Base-by-base conservation (phyloP, 2,888 invertebrate genomes). In the Cataglyphis livida region DNA sequence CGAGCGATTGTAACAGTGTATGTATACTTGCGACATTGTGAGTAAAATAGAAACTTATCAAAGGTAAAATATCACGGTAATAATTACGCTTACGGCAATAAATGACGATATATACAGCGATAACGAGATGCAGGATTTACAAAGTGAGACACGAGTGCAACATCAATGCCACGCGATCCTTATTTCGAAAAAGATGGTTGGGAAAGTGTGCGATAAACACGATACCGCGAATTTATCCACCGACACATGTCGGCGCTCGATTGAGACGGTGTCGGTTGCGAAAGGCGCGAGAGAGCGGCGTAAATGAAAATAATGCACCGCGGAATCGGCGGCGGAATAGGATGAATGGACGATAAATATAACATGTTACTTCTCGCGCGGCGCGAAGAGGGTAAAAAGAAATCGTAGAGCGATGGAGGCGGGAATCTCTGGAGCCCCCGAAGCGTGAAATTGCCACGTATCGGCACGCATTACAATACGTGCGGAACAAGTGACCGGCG, bases 361-460 rank as follows among this genome's bases (percentile, higher is more conserved):
- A 78, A 64, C 78, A 54, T 28, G 51, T 68, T 68, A 44, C 68
- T 44, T 25, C 10, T 15, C 25, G 51, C 54, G 51, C 41, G 18
- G 57, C 18, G 41, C 25, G n/a, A 70, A 79, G 44, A 61, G 59
- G 35, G 25, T 59, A 59, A 68, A 54, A 78, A 68, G 68, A 68
- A 78, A 59, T 79, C 64, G 32, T n/a, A 51, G 62, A 79, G 35
- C 68, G 61, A 81, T 35, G 76, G 25, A 48, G 76, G 64, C 41
- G 81, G 81, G 28, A 48, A 51, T 9, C 21, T 9, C 28, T 48
- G 48, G 3, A 41, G 48, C 28, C 51, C 44, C 12, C 82, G 59
- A 81, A 73, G 71, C 82, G 83, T 82, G 83, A 83, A 83, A 83
- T 83, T 81, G 66, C 68, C 82, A 65, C 59, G 78, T 82, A 82